Conservation (phyloP, 1,140 invertebrate genomes). For the Drosophila santomea region DNA sequence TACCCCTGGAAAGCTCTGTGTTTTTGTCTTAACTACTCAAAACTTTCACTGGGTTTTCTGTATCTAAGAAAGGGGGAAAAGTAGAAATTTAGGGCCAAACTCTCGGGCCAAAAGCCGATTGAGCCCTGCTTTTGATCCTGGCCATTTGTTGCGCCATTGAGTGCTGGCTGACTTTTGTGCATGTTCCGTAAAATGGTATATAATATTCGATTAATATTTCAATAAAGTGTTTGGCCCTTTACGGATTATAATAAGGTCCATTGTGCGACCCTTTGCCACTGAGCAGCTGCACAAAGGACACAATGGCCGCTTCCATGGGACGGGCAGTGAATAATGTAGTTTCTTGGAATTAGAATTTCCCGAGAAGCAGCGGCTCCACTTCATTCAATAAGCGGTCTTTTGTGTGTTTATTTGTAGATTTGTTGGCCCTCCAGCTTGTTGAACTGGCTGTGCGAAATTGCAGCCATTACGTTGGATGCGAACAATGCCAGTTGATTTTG, state of each 20-base stretch:
- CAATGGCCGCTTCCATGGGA: conserved; percentile 24
- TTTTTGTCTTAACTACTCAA: conserved; percentile 47
- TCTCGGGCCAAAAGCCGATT: conserved; percentile 16
- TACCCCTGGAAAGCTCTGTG: conserved; percentile 5
- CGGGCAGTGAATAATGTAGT: conserved; percentile 54
- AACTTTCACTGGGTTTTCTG: conserved; percentile 14
- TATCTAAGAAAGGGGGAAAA: too few relatives aligned
- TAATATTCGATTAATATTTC: conserved; percentile 80
- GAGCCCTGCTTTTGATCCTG: conserved; percentile 25
- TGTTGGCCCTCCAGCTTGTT: conserved; percentile 23
- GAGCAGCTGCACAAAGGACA: conserved; percentile 34
- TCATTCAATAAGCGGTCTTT: conserved; percentile 43
- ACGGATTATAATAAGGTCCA: conserved; percentile 73
- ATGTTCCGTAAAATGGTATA: conserved; percentile 59
- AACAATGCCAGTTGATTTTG: conserved; percentile 65
- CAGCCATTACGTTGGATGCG: conserved; percentile 50
- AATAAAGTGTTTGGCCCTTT: conserved; percentile 73
- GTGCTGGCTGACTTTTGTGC: conserved; percentile 33
- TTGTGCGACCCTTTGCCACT: conserved; percentile 54
- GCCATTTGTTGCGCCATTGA: conserved; percentile 42
- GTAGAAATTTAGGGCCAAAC: background rate
- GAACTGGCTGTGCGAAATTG: conserved; percentile 46
- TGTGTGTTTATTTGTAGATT: conserved; percentile 42
- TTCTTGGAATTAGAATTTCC: conserved; percentile 52
- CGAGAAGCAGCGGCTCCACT: conserved; percentile 3